Evolutionary conservation across 2,888 invertebrate species (phyloP).

Genomic region (Empis stercorea): DNA sequence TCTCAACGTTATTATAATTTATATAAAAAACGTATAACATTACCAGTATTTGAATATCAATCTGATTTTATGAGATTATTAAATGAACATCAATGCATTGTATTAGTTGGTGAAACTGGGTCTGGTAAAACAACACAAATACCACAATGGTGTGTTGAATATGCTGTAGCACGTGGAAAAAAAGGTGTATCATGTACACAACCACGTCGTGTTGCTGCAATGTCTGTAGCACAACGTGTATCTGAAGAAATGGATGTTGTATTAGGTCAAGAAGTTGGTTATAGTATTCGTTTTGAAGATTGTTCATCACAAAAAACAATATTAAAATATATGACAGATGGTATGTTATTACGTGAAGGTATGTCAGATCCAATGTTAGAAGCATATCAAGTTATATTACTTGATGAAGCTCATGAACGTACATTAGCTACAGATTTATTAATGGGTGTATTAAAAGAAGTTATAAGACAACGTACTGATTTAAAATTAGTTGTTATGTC

Average conservation of each 20-base stretch:
- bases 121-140: slow-evolving; percentile 99
- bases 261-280: slow-evolving; percentile 83
- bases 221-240: slow-evolving; percentile 98
- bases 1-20: slow-evolving; percentile 82
- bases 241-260: slow-evolving; percentile 99
- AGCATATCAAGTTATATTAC: slow-evolving; percentile 71
- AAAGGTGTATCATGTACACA: slow-evolving; percentile 93
- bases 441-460: slow-evolving; percentile 98
- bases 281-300: slow-evolving; percentile 97
- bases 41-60: slow-evolving; percentile 98
- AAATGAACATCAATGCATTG: slow-evolving; percentile 87
- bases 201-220: slow-evolving; percentile 94
- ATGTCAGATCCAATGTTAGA: slow-evolving; percentile 99
- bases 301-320: slow-evolving; percentile 90
- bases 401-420: slow-evolving; percentile 98
- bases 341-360: slow-evolving; percentile 97
- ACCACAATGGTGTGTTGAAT: slow-evolving; percentile 89
- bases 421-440: slow-evolving; percentile 96
- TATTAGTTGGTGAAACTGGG: slow-evolving; percentile 98
- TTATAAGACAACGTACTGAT: slow-evolving; percentile 71
- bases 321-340: slow-evolving; percentile 98
- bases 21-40: slow-evolving; percentile 71
- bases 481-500: slow-evolving; percentile 98
- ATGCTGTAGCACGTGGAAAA: slow-evolving; percentile 48
- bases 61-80: slow-evolving; percentile 90